Base-by-base conservation (phyloP, 2,113 vertebrate genomes). In the Stegastes partitus region DNA sequence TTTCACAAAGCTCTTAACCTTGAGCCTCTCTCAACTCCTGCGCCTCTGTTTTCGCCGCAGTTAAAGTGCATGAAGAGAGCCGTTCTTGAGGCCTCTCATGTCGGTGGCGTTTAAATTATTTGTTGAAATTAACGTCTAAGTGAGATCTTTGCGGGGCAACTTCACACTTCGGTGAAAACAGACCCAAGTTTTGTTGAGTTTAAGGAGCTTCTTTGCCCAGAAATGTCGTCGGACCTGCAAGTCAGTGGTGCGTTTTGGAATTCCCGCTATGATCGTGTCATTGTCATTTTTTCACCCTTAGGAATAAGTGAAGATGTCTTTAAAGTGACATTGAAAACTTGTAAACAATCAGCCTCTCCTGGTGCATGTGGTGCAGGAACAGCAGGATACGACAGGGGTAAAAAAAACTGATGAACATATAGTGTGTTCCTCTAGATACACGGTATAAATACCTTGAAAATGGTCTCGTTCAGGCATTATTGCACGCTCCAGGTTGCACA, bases 1-100 rank as follows among this genome's bases (percentile, higher is more conserved):
- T 77, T 62, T 72, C 39, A 51, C 79, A 37, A 68, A 73, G 59
- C 62, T 25, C 19, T 55, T 54, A 50, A 56, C 54, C 62, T 23
- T 55, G 57, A 76, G 54, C 50, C 54, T 23, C 16, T 11, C 50
- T 63, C 45, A 37, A 21, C 22, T 59, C 42, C 42, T 54, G 51
- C 28, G 45, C 1, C 58, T 44, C 26, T 31, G 22, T 50, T 42
- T 16, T 23, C 54, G 14, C 23, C 22, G 21, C 22, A 5, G 44
- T 71, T 65, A 39, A 57, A 31, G 26, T 23, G 10, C 51, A n/a
- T 54, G 18, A 55, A 71, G 16, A 39, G 25, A 70, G 63, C 47
- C 19, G 12, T 31, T n/a, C 25, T 44, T 11, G 0, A 57, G 44
- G 15, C 50, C 15, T 7, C 9, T 21, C 31, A 10, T 50, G 10